Evolutionary conservation across 2,797 vertebrate genomes (phyloP).

Genomic region (Prunella strophiata): DNA sequence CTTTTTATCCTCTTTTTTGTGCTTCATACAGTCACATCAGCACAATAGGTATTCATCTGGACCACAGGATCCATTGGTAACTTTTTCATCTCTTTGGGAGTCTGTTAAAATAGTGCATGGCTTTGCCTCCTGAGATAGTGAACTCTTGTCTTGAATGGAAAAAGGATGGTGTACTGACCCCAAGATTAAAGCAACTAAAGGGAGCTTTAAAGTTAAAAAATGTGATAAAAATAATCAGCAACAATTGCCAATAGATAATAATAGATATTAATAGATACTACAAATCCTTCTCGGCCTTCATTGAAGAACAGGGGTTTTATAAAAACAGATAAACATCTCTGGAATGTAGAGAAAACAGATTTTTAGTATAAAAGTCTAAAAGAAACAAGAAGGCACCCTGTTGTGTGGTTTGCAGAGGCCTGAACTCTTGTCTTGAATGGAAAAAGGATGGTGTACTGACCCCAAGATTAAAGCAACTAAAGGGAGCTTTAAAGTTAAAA

Average conservation of each 20-base stretch:
- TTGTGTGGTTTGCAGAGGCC: neutral
- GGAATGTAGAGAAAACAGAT: neutral
- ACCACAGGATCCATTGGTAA: neutral
- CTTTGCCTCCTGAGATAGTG: neutral
- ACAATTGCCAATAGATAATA: too few relatives aligned
- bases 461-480: too few relatives aligned
- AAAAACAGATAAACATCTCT: neutral
- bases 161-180: too few relatives aligned
- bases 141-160: neutral
- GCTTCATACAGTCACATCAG: neutral
- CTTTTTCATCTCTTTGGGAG: neutral
- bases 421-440: neutral
- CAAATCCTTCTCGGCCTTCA: conserved; percentile 15
- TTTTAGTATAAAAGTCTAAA: neutral
- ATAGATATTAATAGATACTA: neutral
- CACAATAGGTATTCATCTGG: neutral
- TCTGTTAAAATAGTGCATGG: neutral
- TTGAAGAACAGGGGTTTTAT: neutral
- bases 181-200: too few relatives aligned
- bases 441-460: too few relatives aligned
- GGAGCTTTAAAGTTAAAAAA: too few relatives aligned
- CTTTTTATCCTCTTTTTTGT: neutral
- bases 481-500: too few relatives aligned
- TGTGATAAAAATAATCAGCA: too few relatives aligned
- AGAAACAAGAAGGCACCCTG: neutral